phyloP scores from a whole-genome alignment of 2,888 invertebrate species.

The Lochmaea crataegi region DNA sequence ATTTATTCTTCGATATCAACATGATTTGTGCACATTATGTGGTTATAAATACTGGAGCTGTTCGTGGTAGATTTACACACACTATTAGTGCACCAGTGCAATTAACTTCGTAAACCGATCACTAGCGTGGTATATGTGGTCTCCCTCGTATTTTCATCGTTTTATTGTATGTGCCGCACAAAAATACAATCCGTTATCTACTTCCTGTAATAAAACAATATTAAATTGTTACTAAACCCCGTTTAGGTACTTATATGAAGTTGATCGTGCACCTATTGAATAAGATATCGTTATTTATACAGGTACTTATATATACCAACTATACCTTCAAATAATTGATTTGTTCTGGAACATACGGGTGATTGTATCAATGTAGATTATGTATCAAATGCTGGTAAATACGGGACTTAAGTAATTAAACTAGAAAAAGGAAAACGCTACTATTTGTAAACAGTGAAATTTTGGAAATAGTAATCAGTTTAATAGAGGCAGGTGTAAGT shows the following conservation, averaged over 20 bases:
- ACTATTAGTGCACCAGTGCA: too few species aligned
- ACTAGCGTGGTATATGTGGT: slow-evolving; percentile 2
- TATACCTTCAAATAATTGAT: slow-evolving; percentile 7
- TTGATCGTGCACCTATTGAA: slow-evolving; percentile 41
- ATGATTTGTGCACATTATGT: too few species aligned
- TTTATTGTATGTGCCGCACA: slow-evolving; percentile 9
- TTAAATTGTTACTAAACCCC: slow-evolving; percentile 42
- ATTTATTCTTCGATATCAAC: too few species aligned
- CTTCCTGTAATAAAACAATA: slow-evolving; percentile 46
- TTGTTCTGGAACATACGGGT: slow-evolving; percentile 19
- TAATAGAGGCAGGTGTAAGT: background rate
- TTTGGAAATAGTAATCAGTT: background rate
- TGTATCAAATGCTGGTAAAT: slow-evolving; percentile 5
- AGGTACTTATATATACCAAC: slow-evolving; percentile 28
- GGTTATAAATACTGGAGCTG: too few species aligned
- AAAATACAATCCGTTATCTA: slow-evolving; percentile 34
- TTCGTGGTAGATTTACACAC: too few species aligned
- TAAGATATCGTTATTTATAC: slow-evolving; percentile 42
- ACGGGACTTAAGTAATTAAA: background rate
- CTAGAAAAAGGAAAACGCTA: background rate
- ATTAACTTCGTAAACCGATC: background rate
- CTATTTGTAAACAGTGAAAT: slow-evolving; percentile 8
- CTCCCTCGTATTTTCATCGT: slow-evolving; percentile 1
- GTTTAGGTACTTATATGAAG: slow-evolving; percentile 37
- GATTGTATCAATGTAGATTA: slow-evolving; percentile 7